Base-by-base conservation (phyloP, 2,888 invertebrate species). In the Pecten maximus region DNA sequence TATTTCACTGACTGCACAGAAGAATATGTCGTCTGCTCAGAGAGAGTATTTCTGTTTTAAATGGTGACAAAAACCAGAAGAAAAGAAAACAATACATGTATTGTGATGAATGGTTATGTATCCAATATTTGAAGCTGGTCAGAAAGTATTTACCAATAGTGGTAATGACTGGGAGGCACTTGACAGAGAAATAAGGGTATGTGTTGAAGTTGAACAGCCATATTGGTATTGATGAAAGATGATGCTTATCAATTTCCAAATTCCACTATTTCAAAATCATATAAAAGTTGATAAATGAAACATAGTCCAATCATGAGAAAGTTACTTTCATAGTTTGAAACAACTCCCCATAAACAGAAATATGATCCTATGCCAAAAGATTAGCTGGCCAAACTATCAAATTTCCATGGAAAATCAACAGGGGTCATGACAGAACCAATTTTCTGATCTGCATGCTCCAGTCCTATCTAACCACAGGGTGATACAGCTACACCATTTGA, bases 151-250 rank as follows among this genome's bases (percentile, higher is more conserved):
- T 89, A 89, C 74, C 50, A 89, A 88, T 19, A 90, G 86, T 48
- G 74, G 40, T 40, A 90, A 90, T 91, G 91, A 91, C 89, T 91
- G 91, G 91, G 91, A 91, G 40, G 40, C 89, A 50, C 86, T 91
- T 88, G 89, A 91, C 88, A 90, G 87, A 90, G 91, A 91, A 89
- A 87, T 91, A 60, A 90, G 91, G 91, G 91, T 91, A 91, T 60
- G 91, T 90, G 88, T 88, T 39, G 50, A 39, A 54, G 12, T 39
- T 39, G 54, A 87, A 74, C 87, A 60, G 40, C 40, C 23, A 40
- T 86, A 12, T 74, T 28, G 35, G 15, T 74, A 23, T 74, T 8
- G 28, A 74, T 74, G 35, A 35, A 35, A 8, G 35, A 74, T 74
- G 6, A 6, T 28, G 28, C 35, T 35, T 74, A n/a, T 74, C 1